These are phyloP conservation scores for Merops nubicus DNA, from an alignment of 2,113 vertebrate species.

Conservation along the genomic window DNA sequence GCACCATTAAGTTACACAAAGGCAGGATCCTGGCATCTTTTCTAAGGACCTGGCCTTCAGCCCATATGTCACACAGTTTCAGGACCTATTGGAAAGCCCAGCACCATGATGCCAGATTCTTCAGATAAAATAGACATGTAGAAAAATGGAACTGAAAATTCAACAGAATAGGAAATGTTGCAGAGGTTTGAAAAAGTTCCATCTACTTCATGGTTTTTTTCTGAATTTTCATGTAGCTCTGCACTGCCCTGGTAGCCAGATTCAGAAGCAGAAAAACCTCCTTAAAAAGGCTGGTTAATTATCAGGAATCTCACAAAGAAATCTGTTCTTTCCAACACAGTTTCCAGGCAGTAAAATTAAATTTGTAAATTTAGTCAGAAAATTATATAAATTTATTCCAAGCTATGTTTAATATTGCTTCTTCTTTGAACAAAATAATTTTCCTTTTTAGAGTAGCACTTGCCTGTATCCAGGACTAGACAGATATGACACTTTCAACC, in stretches of 20 bases:
- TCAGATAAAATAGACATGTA: background rate
- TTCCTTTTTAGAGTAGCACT: background rate
- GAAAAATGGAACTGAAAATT: background rate
- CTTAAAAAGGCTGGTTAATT: background rate
- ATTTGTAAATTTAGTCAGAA: background rate
- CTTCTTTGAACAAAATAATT: background rate
- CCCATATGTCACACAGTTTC: background rate
- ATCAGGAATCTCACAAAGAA: background rate
- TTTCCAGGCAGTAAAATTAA: background rate
- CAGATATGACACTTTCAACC: background rate
- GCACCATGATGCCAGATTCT: background rate
- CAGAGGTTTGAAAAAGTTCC: background rate
- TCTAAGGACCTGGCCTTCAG: background rate
- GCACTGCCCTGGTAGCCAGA: background rate
- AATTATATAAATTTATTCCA: background rate
- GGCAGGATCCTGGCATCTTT: background rate
- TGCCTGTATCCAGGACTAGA: background rate
- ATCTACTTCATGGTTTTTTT: background rate
- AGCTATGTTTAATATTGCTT: background rate
- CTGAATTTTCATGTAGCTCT: background rate
- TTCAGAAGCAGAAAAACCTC: background rate
- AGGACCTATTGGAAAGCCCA: background rate
- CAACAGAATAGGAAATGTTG: background rate
- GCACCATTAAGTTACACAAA: background rate
- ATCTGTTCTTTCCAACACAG: background rate